Conservation (phyloP, 92 coral and sea anemone species). For the Parazoanthus darwini region DNA sequence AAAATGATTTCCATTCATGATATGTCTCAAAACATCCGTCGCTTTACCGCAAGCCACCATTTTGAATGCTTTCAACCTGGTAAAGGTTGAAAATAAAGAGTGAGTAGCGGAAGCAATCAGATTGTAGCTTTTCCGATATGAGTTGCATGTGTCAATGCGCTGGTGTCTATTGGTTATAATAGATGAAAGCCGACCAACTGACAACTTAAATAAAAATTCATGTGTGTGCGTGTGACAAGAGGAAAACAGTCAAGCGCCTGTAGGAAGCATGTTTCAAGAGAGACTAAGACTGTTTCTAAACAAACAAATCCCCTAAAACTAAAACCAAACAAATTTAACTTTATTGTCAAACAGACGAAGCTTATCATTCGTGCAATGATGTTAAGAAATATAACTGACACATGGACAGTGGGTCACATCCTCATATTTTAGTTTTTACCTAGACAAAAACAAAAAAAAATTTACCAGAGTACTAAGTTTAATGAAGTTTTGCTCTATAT, state of each 20-base stretch:
- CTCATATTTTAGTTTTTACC: no score
- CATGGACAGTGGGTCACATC: no score
- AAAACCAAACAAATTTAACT: slow-evolving; percentile 4
- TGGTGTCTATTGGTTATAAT: not conserved
- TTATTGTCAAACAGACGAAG: not conserved
- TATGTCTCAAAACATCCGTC: not conserved
- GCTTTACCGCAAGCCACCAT: not conserved
- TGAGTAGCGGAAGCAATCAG: no score
- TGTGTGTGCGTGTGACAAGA: not conserved
- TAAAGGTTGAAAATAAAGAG: no score
- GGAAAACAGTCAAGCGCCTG: not conserved
- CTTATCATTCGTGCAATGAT: not conserved
- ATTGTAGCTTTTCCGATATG: no score
- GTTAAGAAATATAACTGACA: no score
- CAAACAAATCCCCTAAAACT: not conserved
- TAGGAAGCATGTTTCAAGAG: not conserved
- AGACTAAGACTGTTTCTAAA: not conserved
- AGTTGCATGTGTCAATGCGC: not conserved
- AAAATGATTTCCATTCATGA: no score
- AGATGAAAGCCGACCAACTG: no score
- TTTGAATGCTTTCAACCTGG: not conserved
- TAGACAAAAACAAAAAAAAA: not conserved
- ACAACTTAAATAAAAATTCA: no score
- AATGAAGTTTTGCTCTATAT: not conserved
- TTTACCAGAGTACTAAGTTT: not conserved